Conservation (phyloP, 2,797 vertebrate genomes). For the Trichosurus vulpecula region DNA sequence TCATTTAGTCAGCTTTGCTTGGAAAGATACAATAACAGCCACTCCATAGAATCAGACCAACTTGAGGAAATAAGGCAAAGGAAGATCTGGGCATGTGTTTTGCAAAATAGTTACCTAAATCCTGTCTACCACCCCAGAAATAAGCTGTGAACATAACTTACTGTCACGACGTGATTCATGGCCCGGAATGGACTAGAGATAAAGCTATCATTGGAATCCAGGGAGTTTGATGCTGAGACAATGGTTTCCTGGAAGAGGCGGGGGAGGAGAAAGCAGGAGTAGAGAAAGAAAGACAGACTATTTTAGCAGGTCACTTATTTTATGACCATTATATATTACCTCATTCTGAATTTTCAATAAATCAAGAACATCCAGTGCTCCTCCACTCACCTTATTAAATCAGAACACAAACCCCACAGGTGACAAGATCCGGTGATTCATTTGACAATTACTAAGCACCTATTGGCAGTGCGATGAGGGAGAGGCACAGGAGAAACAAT, state of each 20-base stretch:
- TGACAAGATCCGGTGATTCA: neutral
- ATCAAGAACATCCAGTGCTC: neutral
- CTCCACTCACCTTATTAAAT: neutral
- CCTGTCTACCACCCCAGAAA: neutral
- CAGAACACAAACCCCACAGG: neutral
- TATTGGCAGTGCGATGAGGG: neutral
- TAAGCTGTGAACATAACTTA: constrained; percentile 75
- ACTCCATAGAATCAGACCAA: neutral
- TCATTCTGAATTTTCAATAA: constrained; percentile 17
- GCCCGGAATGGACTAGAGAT: constrained; percentile 76
- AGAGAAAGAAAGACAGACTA: constrained; percentile 36
- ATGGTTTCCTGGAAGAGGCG: constrained; percentile 74
- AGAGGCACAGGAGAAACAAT: neutral
- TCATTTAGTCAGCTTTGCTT: neutral
- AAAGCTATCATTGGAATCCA: constrained; percentile 64
- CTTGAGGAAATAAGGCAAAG: constrained; percentile 11
- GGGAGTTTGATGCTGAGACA: constrained; percentile 51
- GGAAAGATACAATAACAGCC: neutral
- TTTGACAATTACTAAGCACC: neutral
- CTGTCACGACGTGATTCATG: constrained; percentile 85
- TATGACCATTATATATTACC: neutral
- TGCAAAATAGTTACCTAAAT: neutral
- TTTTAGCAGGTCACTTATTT: neutral
- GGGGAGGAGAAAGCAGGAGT: neutral
- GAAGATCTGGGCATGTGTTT: neutral